Evolutionary conservation across 2,888 invertebrate species (phyloP), one percentile per base, ranked within the genome.

Genomic region (Julus scanicus): DNA sequence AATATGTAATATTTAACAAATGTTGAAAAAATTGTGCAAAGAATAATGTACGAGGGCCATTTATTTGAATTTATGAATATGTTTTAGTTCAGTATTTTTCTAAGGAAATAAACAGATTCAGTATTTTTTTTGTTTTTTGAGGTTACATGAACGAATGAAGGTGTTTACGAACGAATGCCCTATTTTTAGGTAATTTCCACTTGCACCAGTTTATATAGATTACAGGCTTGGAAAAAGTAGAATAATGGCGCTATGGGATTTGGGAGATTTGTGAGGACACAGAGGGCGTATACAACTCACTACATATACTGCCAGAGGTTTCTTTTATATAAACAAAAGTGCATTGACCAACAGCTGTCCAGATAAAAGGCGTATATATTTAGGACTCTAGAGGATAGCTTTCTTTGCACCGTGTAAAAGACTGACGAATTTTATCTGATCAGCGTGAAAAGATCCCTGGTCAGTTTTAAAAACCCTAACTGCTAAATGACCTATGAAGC

Each of bases 121-220:
- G n/a, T 71, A 29, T 29, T 71, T 8, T 44, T 8, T 71, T 11
- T n/a, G n/a, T n/a, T 8, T 71, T 71, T 71, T 29, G 29, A 71
- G 71, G n/a, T 71, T 71, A 71, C 71, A 71, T 8, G 29, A 29
- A 29, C 13, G 29, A 44, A 20, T 8, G 63, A 71, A 71, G 29
- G 71, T 71, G 71, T 71, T 71, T 71, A 71, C 71, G 71, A 71
- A 71, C 71, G 71, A 71, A 71, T 71, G 71, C 29, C 71, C 71
- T 71, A 71, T 71, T 71, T 71, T 71, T 71, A 29, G 71, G 71
- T 71, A 71, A 71, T 71, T 71, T 71, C 71, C 71, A 71, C 71
- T 71, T 13, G 71, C 71, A 13, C 71, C 71, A 71, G 71, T 71
- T 71, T 71, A 71, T 71, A 71, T 71, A 71, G 29, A 71, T 71